Evolutionary conservation across 2,888 invertebrate species (phyloP), one percentile per base, ranked within the genome.

Genomic region (Syrista parreyssii): DNA sequence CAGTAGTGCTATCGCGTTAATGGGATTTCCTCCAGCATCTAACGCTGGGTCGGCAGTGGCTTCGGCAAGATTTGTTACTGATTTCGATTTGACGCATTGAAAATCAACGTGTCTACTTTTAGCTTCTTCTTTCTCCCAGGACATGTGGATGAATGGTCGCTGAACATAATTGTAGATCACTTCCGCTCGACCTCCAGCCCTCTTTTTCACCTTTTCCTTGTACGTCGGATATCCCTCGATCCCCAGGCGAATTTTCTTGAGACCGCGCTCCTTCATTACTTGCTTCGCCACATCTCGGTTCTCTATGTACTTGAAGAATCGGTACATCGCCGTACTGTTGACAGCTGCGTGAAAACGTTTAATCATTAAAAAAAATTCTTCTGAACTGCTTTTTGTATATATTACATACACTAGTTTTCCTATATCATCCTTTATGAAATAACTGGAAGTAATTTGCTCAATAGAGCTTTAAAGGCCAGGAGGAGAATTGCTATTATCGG

Each of bases 151-250:
- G 92, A 99, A 99, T 0, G 99, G 99, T 1, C 99, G 94, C 91
- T 99, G 99, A 0, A 99, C 99, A 91, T 99, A 99, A 92, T 99
- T 99, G 93, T 99, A 99, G 83, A 99, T 99, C 2, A 99, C 98
- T 92, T 99, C 99, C 0, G 98, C 97, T 4, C 98, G 93, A 0
- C 98, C 98, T 1, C 99, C 99, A 0, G 98, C 97, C 32, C 99
- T 94, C 88, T 97, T 96, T 92, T 98, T 98, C 1, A 99, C 96
- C 91, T 99, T 99, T 91, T 99, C 99, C 90, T 99, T 99, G 93
- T 99, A 98, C 0, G 99, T 99, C 4, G 99, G 99, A 92, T 99
- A 99, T 0, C 99, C 99, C 93, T 99, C 99, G 80, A 99, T 99
- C 11, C 99, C 99, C 33, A 99, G 94, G 3, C 99, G 96, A 83